Evolutionary conservation across 64 coral and sea anemone species (phyloP).

Genomic region (Trachythela sp.): DNA sequence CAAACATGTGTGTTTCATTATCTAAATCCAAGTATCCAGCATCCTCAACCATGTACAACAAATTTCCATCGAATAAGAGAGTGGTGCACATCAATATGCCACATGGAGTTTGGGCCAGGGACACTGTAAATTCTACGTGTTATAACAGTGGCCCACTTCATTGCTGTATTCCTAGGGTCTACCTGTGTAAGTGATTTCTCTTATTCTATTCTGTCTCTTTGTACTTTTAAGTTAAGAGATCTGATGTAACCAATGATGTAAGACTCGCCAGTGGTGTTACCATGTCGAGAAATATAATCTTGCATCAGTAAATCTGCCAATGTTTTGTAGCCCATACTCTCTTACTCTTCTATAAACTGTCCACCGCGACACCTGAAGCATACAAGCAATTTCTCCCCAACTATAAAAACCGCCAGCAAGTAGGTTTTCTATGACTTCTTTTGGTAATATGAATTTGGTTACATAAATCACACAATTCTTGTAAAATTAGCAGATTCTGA

Average conservation of each 20-base stretch:
- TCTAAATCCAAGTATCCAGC: conserved; percentile 33
- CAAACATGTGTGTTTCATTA: conserved; percentile 28
- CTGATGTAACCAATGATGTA: conserved; percentile 34
- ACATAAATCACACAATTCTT: not conserved
- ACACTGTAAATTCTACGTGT: conserved; percentile 37
- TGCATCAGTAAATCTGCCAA: not conserved
- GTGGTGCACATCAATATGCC: conserved; percentile 29
- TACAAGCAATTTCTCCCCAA: conserved; percentile 19
- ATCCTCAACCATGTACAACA: not conserved
- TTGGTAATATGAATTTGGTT: not conserved
- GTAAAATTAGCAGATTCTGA: not conserved
- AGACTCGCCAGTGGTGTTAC: conserved; percentile 31
- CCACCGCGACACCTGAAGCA: conserved; percentile 16
- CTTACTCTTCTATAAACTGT: conserved; percentile 33
- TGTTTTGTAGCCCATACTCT: not conserved
- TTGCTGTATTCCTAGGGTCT: conserved; percentile 34
- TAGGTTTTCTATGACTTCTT: not conserved
- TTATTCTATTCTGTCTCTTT: conserved; percentile 27
- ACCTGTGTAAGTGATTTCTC: conserved; percentile 28
- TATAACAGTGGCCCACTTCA: conserved; percentile 40
- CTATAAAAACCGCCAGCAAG: not conserved
- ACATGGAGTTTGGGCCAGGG: conserved; percentile 44
- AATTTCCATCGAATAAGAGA: conserved; percentile 6
- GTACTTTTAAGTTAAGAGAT: conserved; percentile 21
- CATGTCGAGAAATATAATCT: conserved; percentile 35